Evolutionary conservation across 2,888 invertebrate genomes (phyloP), one percentile per base, ranked within the genome.

Genomic region (Dione vanillae): DNA sequence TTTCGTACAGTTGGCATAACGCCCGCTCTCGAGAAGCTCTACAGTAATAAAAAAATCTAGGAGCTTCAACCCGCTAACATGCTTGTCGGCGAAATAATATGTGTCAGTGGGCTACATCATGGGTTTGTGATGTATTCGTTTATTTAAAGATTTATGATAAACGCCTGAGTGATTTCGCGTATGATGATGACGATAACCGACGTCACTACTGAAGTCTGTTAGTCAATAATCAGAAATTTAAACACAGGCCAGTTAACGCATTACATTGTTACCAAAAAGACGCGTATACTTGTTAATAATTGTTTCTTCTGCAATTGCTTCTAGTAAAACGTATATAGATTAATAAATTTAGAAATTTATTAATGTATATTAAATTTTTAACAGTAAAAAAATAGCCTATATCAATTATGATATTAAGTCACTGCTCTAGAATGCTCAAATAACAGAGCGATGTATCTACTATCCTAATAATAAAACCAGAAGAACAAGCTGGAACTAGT

Each of bases 1-100:
- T 92, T 92, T 91, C 81, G 85, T 83, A 83, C 77, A 83, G 77
- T 83, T 92, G 92, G 92, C 90, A 78, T 73, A 14, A 67, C 69
- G 90, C 92, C 92, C 86, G 83, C 77, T 80, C 80, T 79, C 74
- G 80, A 83, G 85, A 85, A 84, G 85, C 81, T 83, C 83, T 85
- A 84, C 85, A 84, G 87, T 89, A 86, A 87, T 89, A 85, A 64
- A 61, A 49, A 61, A 87, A 88, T 86, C 79, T 84, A 80, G 73
- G 64, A 74, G 73, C 71, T 68, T 70, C 67, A 69, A 65, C 69
- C 70, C 72, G 74, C 71, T 69, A 65, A 61, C 52, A 54, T 67
- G 68, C 40, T 59, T 37, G 37, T 56, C 65, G 54, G 35, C 45
- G 52, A 67, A 59, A 56, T 35, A 54, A 54, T 58, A 19, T 37